Evolutionary conservation across 2,888 invertebrate species (phyloP).

Genomic region (Archips crataeganus): DNA sequence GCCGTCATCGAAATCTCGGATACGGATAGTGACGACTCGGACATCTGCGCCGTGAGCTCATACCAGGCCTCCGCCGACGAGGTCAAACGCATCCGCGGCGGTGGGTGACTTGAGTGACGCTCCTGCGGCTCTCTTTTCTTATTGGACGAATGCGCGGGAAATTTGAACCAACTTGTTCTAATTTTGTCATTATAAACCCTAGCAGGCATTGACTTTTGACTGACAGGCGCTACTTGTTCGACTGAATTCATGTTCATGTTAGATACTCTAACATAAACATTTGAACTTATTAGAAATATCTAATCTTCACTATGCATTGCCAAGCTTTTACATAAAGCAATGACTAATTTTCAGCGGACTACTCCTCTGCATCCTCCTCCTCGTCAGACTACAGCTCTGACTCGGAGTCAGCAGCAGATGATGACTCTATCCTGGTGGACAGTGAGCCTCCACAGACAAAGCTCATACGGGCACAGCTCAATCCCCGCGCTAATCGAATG

Average conservation of each 20-base stretch:
- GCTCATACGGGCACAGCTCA: slow-evolving; percentile 64
- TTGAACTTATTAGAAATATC: background rate
- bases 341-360: slow-evolving; percentile 61
- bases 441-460: slow-evolving; percentile 59
- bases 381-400: slow-evolving; percentile 79
- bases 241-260: background rate
- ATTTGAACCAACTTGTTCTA: slow-evolving; percentile 47
- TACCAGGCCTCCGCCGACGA: slow-evolving; percentile 82
- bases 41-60: slow-evolving; percentile 80
- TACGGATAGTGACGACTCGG: slow-evolving; percentile 82
- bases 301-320: background rate
- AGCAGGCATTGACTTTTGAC: background rate
- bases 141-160: slow-evolving; percentile 67
- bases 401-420: slow-evolving; percentile 76
- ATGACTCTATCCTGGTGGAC: slow-evolving; percentile 72
- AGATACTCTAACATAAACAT: background rate
- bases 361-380: slow-evolving; percentile 71
- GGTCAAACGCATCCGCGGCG: slow-evolving; percentile 80
- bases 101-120: slow-evolving; percentile 62
- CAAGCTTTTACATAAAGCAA: background rate
- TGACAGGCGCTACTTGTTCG: too few relatives aligned
- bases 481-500: slow-evolving; percentile 75
- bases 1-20: slow-evolving; percentile 81
- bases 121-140: slow-evolving; percentile 42
- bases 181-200: slow-evolving; percentile 14